Conservation (phyloP, 2,113 vertebrate species). For the Piliocolobus tephrosceles region DNA sequence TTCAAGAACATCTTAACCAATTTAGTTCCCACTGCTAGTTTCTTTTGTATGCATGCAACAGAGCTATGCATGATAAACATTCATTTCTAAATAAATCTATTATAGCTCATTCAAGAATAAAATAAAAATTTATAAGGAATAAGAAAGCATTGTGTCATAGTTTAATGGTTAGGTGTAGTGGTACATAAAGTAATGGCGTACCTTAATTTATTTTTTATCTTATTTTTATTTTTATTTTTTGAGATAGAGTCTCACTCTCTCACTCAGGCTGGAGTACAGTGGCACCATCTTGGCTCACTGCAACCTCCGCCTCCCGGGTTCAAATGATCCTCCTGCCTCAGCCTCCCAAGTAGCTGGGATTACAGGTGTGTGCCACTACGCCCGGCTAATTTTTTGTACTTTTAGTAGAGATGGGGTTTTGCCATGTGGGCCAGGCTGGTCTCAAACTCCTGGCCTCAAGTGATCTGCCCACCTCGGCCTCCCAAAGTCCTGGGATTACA, state of each 20-base stretch:
- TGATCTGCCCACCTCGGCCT: not conserved
- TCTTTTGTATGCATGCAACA: not conserved
- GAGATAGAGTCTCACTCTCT: not conserved
- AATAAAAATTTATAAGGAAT: no score
- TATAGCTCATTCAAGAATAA: no score
- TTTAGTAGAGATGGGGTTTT: not conserved
- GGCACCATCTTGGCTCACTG: not conserved
- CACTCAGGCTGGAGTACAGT: not conserved
- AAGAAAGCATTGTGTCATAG: not conserved
- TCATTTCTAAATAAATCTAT: no score
- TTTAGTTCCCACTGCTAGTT: not conserved
- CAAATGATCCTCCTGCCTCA: not conserved
- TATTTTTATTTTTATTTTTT: no score
- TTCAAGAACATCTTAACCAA: not conserved
- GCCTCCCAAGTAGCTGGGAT: not conserved
- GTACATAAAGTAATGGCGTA: not conserved
- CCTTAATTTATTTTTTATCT: not conserved
- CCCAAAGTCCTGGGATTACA: not conserved
- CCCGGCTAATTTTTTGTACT: not conserved
- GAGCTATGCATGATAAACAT: not conserved
- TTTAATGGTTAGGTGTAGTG: not conserved
- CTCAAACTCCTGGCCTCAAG: not conserved
- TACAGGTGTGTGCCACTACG: fast-evolving
- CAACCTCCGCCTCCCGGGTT: not conserved
- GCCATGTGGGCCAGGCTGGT: not conserved